These are phyloP conservation scores for Anarhynchus alexandrinus DNA, from an alignment of 2,113 vertebrate genomes.

Conservation along the genomic window DNA sequence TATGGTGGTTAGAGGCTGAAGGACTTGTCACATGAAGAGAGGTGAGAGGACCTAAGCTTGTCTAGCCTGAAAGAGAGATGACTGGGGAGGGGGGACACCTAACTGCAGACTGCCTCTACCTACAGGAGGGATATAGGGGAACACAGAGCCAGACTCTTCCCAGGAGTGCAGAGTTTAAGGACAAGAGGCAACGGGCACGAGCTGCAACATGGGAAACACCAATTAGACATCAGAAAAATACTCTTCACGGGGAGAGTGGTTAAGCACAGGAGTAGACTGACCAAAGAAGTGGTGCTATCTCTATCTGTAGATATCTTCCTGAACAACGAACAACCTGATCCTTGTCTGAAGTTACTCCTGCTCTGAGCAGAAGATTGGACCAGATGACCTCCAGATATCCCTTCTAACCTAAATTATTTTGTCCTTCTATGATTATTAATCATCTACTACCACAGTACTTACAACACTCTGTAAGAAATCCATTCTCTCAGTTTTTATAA, in stretches of 20 bases:
- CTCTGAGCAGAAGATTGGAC: background rate
- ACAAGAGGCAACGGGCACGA: background rate
- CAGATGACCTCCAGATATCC: background rate
- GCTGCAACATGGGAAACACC: background rate
- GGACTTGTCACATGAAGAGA: background rate
- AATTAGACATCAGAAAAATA: background rate
- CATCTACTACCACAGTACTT: background rate
- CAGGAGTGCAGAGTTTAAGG: background rate
- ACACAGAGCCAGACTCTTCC: background rate
- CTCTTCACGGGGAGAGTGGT: background rate
- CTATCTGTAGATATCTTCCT: background rate
- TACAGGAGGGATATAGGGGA: background rate
- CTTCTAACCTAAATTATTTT: background rate
- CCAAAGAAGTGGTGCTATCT: background rate
- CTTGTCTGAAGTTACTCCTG: background rate
- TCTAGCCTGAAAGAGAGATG: background rate
- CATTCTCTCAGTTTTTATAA: background rate
- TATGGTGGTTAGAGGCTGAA: background rate
- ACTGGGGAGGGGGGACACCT: background rate
- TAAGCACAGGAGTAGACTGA: background rate
- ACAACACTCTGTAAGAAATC: background rate
- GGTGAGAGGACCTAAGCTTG: background rate
- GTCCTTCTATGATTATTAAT: background rate
- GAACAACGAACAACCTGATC: background rate
- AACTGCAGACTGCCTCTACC: background rate